Evolutionary conservation across 2,797 vertebrate genomes (phyloP), one percentile per base, ranked within the genome.

Genomic region (Pangasius krempfi): DNA sequence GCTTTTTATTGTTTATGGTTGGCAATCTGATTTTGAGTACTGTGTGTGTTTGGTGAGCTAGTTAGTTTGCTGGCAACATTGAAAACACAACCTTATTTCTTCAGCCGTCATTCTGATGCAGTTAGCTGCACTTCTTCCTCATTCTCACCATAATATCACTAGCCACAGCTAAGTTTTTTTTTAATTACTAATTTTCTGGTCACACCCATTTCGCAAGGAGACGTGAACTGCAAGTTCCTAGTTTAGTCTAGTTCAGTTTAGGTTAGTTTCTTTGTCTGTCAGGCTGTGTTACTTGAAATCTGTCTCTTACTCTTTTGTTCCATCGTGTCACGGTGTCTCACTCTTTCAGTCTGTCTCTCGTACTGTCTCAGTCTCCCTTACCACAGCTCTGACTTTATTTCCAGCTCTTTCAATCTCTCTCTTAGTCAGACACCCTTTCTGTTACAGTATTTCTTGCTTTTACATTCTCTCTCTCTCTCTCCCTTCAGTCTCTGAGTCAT

Each of bases 361-460:
- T 52, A 14, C 25, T 14, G 72, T 76, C 40, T 47, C 72, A 50
- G 73, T 78, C 52, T 93, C 92, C 86, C 60, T 89, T 47, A 89
- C 12, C 27, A 54, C 75, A n/a, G 44, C 91, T 89, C 60, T 87
- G 85, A 87, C 81, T 86, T 47, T 90, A 87, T 89, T 50, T 89
- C 82, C 75, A 37, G 33, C 30, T 76, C 73, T 64, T 13, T 76
- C 76, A 37, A n/a, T 68, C 27, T 25, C 70, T 50, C 25, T 54
- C 70, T 82, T 66, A 47, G 37, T 75, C 40, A 75, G 40, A 30
- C 58, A 16, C 12, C 88, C 88, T 73, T 22, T 80, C 27, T 79
- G 75, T 88, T 79, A 87, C 89, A 3, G n/a, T 76, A 22, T 78
- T 25, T 82, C 25, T 56, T n/a, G 40, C 47, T 78, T 16, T 52